Percentiles rank a stretch among this genome's conserved stretches.
Evolutionary conservation across 2,888 invertebrate genomes (phyloP).

Genomic region (Trisateles emortualis): DNA sequence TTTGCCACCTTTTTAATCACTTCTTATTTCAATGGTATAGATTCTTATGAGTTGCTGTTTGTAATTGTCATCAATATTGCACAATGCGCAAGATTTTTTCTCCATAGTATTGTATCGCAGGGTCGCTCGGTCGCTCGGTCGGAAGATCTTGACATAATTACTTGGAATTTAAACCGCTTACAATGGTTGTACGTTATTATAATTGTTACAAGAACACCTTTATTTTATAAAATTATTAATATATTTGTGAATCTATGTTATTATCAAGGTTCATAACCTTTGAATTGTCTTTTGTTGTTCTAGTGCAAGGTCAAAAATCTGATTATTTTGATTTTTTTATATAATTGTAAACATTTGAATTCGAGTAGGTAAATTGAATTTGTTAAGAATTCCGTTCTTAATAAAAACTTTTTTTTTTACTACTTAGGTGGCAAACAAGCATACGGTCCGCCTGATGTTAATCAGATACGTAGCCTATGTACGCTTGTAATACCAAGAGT

Average conservation of each 20-base stretch:
- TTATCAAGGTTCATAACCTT: constrained; percentile 25
- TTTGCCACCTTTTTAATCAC: too few species aligned
- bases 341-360: neutral
- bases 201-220: constrained; percentile 20
- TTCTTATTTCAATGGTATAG: too few species aligned
- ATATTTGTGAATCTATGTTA: constrained; percentile 18
- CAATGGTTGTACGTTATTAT: constrained; percentile 45
- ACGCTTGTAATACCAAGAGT: too few species aligned
- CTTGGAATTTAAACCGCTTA: constrained; percentile 47
- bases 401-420: too few species aligned
- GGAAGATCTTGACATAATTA: constrained; percentile 65
- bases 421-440: too few species aligned
- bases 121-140: constrained; percentile 50
- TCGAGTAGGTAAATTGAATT: too few species aligned
- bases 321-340: neutral
- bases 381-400: too few species aligned
- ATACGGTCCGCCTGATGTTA: too few species aligned
- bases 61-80: constrained; percentile 45
- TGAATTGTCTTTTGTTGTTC: constrained; percentile 17
- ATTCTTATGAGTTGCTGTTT: constrained; percentile 26
- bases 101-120: constrained; percentile 35
- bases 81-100: constrained; percentile 34
- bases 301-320: neutral
- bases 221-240: constrained; percentile 18
- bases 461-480: too few species aligned